Conservation (phyloP, 2,113 vertebrate genomes). For the Bucco capensis region DNA sequence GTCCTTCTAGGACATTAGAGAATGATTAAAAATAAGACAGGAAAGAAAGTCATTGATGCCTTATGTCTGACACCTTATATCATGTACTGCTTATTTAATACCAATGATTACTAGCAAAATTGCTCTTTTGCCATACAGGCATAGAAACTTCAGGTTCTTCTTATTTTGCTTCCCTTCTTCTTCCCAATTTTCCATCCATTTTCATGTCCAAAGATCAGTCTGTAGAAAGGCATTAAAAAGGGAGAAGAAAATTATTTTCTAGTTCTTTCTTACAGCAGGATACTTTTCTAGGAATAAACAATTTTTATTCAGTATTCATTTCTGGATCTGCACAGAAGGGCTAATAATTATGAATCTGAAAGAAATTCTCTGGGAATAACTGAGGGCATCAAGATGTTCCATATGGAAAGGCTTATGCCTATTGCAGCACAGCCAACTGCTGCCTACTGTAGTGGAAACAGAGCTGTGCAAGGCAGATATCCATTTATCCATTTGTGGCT, state of each 20-base stretch:
- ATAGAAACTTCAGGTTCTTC: neutral
- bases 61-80: neutral
- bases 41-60: neutral
- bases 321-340: neutral
- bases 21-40: neutral
- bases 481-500: no score
- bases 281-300: neutral
- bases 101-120: neutral
- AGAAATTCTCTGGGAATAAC: neutral
- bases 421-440: neutral
- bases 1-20: neutral
- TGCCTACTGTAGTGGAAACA: constrained; percentile 38
- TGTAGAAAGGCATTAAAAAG: neutral
- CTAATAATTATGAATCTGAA: neutral
- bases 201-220: neutral
- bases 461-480: neutral
- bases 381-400: neutral
- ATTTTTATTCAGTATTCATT: neutral
- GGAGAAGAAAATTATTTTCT: neutral
- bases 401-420: neutral
- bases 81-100: neutral
- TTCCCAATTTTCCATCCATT: neutral
- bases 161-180: neutral
- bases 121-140: neutral
- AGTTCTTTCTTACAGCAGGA: neutral